Conservation (phyloP, 1,140 invertebrate species). For the Bombus waltoni region DNA sequence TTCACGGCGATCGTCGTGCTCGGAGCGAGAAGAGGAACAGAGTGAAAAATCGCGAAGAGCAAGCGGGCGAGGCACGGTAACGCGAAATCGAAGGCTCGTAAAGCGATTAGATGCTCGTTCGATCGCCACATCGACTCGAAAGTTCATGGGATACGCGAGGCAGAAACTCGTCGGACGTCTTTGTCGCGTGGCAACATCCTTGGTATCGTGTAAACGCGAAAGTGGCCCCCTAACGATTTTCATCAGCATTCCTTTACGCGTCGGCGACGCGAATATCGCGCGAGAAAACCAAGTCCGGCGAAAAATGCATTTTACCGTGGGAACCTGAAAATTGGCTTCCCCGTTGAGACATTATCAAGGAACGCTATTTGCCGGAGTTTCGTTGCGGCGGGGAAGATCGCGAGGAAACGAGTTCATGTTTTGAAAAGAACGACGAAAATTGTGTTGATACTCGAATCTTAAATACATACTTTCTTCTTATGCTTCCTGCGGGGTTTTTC, state of each 20-base stretch:
- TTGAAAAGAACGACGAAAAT: not conserved
- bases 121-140: constrained; percentile 33
- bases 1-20: not conserved
- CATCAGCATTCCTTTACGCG: constrained; percentile 57
- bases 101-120: constrained; percentile 39
- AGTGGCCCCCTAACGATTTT: constrained; percentile 53
- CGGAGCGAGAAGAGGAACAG: no score
- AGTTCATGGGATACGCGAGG: constrained; percentile 13
- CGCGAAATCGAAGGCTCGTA: constrained; percentile 16
- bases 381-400: no score
- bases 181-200: constrained; percentile 8
- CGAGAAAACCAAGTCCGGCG: not conserved
- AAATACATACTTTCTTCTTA: not conserved
- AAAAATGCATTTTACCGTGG: not conserved
- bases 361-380: not conserved
- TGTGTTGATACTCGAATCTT: not conserved
- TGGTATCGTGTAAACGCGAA: not conserved
- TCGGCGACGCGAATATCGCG: constrained; percentile 18
- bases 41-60: not conserved
- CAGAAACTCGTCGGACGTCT: not conserved
- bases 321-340: not conserved
- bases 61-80: not conserved
- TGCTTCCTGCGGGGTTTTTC: not conserved
- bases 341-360: not conserved
- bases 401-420: not conserved